phyloP scores from a whole-genome alignment of 1,140 invertebrate species.

The Ceratoteleas bidentatus region DNA sequence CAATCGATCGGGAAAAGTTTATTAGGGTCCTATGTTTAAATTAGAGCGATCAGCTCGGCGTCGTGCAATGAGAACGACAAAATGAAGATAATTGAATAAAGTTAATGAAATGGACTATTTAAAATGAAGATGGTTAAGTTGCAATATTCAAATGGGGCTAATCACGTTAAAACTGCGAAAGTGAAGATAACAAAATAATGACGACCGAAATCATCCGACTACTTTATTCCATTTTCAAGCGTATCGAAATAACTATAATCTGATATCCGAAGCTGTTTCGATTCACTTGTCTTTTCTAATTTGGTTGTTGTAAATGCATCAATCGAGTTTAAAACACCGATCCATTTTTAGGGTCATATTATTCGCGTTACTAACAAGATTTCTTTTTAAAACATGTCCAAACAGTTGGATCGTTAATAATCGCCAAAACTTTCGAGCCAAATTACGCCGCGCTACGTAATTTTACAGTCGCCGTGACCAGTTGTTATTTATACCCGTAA shows the following conservation, averaged over 20 bases:
- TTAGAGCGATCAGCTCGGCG: neutral
- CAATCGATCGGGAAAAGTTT: neutral
- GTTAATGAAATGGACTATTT: neutral
- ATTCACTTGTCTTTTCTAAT: neutral
- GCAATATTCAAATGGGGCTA: neutral
- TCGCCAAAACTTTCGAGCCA: no score
- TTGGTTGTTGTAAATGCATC: neutral
- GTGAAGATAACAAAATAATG: constrained; percentile 1
- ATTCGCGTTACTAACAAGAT: no score
- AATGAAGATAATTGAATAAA: neutral
- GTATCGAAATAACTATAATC: neutral
- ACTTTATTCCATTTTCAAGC: neutral
- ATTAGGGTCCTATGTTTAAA: neutral
- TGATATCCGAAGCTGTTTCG: neutral
- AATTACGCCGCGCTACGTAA: no score
- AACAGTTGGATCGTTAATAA: no score
- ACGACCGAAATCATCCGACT: neutral
- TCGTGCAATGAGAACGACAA: neutral
- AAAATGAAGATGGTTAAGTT: constrained; percentile 1
- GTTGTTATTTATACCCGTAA: neutral
- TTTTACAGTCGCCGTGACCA: no score
- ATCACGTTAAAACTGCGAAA: neutral
- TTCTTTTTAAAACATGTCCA: no score
- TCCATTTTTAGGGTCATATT: no score
- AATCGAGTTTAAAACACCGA: no score